Evolutionary conservation across 2,888 invertebrate genomes (phyloP), one percentile per base, ranked within the genome.

Genomic region (Apomyelois bistriatella): DNA sequence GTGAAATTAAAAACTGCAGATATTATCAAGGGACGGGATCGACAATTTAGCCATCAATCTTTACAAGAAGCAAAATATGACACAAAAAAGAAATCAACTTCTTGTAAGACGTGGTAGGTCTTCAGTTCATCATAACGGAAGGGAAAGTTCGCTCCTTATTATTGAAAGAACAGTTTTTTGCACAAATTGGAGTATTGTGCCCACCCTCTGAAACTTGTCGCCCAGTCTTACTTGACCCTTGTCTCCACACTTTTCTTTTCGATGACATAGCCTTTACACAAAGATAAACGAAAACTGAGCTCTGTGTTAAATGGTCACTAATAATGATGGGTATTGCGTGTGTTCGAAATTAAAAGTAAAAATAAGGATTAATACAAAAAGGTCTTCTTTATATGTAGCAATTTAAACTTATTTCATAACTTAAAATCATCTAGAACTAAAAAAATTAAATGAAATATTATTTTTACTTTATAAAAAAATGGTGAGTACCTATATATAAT

Each of bases 241-340:
- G 3, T 30, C 28, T 43, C 61, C 62, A 61, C 59, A 62, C 68
- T 57, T 54, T 57, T 59, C 53, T 53, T 57, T 16, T 53, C 48
- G 42, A 38, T 52, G 36, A 56, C 57, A 58, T 41, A 46, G 52
- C 49, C 58, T 59, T 59, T 48, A 38, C 42, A 56, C 48, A 55
- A 66, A 66, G 56, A 72, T 66, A 63, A 59, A 66, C 55, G 60
- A 56, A 62, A 57, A 58, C 64, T 61, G 56, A 65, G 74, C 54
- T 72, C 79, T 58, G 55, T 58, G 54, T 65, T 70, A 52, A 60
- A 57, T 76, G 77, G 77, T 16, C 67, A 53, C 32, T 42, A 57
- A 62, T 80, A 82, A 82, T 80, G 75, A 79, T 70, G 64, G 22
- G 66, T 62, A 64, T 73, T 64, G 79, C 76, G 82, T 83, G 85